Evolutionary conservation across 1,140 invertebrate species (phyloP), one percentile per base, ranked within the genome.

Genomic region (Aphidius ervi): DNA sequence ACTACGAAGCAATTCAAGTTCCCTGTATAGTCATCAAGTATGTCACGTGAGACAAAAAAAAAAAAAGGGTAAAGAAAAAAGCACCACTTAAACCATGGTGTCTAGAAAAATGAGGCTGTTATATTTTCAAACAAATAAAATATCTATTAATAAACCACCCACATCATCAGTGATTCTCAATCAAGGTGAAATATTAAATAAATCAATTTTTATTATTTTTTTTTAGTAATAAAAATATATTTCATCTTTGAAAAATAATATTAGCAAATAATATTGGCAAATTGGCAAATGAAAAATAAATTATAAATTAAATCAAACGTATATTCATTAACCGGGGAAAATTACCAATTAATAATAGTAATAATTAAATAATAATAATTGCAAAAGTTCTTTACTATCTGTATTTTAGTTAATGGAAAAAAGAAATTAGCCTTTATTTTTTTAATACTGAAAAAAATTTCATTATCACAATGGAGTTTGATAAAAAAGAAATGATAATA

Each of bases 101-200:
- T 31, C 23, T 31, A 31, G 23, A 31, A 31, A 31, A 31, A 31
- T 31, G 23, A 31, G 4, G 23, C 23, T 3, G 23, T 31, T 31
- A 3, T 31, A 1, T 1, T 31, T 31, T 56, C 23, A 9, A 47
- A n/a, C 43, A 45, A 43, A 8, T 53, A 31, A 31, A 31, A 20
- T 39, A 2, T 46, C 42, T 56, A 56, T 47, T 56, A 56, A 56
- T 56, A 56, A 46, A 56, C 41, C 55, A 56, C 55, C 55, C 55
- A 56, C 55, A 56, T 45, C 5, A 47, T 37, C 42, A 45, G 45
- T 56, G 43, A 4, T 45, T 45, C 45, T 56, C 42, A 56, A 56
- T 56, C 9, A 47, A 56, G 47, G 23, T 31, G 23, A 31, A 31
- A 31, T 31, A 3, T 31, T 31, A 31, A 16, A 16, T 16, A 16